Conservation (phyloP, 2,888 invertebrate genomes). For the Troilus luridus region DNA sequence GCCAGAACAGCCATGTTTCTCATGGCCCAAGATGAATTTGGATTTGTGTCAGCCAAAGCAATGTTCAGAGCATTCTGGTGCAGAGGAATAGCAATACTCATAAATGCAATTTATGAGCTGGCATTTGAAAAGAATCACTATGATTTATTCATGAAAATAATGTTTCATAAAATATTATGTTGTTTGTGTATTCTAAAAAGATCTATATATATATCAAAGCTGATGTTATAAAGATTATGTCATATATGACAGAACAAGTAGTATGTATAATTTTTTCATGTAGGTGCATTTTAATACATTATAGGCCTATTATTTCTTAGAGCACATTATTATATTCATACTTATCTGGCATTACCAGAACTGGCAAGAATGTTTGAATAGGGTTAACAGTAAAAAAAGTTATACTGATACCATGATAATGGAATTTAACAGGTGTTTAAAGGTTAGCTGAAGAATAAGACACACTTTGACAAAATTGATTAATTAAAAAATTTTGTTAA, state of each 20-base stretch:
- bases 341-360: not conserved
- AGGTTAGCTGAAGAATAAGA: not conserved
- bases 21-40: not conserved
- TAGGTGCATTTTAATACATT: not conserved
- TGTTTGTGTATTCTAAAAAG: not conserved
- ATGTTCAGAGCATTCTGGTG: not conserved
- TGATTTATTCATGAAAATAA: not conserved
- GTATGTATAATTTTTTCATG: not conserved
- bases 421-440: not conserved
- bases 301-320: no score
- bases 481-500: not conserved
- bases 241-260: not conserved
- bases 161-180: not conserved
- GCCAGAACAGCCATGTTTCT: not conserved
- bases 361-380: not conserved
- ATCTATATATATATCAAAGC: not conserved
- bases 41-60: not conserved
- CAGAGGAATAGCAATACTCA: not conserved
- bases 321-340: not conserved
- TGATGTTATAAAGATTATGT: not conserved
- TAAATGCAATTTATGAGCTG: not conserved
- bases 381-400: not conserved
- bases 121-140: not conserved
- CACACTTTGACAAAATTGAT: not conserved
- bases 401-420: not conserved